These are phyloP conservation scores for Lithobates pipiens DNA, from an alignment of 2,797 vertebrate genomes.

Conservation along the genomic window DNA sequence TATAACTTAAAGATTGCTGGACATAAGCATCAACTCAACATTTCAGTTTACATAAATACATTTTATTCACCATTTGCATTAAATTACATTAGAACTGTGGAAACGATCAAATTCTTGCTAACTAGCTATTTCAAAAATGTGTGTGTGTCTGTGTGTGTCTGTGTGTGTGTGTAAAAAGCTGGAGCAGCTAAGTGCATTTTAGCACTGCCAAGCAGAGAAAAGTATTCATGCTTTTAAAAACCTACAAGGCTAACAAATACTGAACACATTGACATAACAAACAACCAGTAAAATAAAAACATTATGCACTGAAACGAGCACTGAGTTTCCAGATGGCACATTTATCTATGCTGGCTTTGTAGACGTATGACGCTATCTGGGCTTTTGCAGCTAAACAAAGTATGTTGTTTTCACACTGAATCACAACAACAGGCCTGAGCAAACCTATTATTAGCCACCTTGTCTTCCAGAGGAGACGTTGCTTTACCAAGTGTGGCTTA, in stretches of 20 bases:
- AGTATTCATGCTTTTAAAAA: conserved; percentile 46
- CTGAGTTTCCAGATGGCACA: conserved; percentile 58
- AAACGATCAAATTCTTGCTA: conserved; percentile 1
- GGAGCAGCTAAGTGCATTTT: conserved; percentile 48
- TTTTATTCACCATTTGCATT: too few species aligned
- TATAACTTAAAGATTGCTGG: too few species aligned
- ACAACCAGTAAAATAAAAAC: conserved; percentile 62
- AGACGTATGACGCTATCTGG: conserved; percentile 43
- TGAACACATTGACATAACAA: conserved; percentile 59
- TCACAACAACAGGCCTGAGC: conserved; percentile 6
- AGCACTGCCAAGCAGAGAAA: conserved; percentile 47
- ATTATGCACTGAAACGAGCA: conserved; percentile 58
- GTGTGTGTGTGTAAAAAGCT: conserved; percentile 11
- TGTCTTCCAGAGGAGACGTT: conserved; percentile 21
- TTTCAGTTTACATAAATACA: too few species aligned
- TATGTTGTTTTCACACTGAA: conserved; percentile 32
- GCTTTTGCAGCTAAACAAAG: conserved; percentile 44
- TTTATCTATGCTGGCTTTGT: conserved; percentile 51
- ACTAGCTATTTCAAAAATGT: too few species aligned
- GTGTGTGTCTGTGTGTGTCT: not conserved
- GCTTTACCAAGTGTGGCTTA: conserved; percentile 2
- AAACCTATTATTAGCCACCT: not conserved
- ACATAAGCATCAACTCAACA: too few species aligned
- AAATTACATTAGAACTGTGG: too few species aligned
- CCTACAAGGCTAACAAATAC: conserved; percentile 52